Percentiles rank a stretch among this genome's conserved stretches.
Evolutionary conservation across 2,797 vertebrate species (phyloP).

Genomic region (Helarctos malayanus): DNA sequence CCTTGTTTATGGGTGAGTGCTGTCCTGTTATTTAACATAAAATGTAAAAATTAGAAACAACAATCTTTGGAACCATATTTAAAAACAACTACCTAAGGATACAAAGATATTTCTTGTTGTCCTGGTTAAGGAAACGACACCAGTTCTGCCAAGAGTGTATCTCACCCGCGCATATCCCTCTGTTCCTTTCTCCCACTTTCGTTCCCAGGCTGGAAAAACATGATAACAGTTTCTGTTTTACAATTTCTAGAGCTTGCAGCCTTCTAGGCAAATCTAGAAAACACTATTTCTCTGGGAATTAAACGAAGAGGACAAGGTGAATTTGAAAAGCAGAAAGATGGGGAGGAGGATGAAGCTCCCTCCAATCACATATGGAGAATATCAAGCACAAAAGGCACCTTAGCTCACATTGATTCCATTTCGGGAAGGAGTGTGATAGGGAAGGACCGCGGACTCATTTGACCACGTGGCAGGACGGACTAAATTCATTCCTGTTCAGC

Average conservation of each 20-base stretch:
- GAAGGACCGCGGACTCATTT: not conserved
- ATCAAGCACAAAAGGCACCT: not conserved
- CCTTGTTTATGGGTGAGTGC: not conserved
- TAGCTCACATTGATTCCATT: not conserved
- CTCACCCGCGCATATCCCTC: not conserved
- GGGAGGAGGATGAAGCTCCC: not conserved
- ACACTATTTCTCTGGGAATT: not conserved
- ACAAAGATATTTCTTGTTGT: not conserved
- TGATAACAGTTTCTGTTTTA: constrained; percentile 7
- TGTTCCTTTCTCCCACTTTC: constrained; percentile 23
- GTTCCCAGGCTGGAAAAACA: constrained; percentile 46
- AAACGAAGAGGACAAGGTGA: not conserved
- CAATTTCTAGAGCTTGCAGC: not conserved
- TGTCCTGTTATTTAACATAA: not conserved
- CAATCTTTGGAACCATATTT: not conserved
- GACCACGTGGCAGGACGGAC: not conserved
- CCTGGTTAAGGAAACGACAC: constrained; percentile 46
- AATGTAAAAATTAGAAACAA: constrained; percentile 18
- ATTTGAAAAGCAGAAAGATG: not conserved
- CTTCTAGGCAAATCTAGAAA: constrained; percentile 47
- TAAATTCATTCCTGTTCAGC: constrained; percentile 33
- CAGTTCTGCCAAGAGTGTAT: constrained; percentile 48
- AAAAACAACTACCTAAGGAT: not conserved
- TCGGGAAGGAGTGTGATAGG: not conserved
- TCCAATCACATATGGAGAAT: not conserved